Conservation (phyloP, 2,888 invertebrate species). For the Xanthorhoe designata region DNA sequence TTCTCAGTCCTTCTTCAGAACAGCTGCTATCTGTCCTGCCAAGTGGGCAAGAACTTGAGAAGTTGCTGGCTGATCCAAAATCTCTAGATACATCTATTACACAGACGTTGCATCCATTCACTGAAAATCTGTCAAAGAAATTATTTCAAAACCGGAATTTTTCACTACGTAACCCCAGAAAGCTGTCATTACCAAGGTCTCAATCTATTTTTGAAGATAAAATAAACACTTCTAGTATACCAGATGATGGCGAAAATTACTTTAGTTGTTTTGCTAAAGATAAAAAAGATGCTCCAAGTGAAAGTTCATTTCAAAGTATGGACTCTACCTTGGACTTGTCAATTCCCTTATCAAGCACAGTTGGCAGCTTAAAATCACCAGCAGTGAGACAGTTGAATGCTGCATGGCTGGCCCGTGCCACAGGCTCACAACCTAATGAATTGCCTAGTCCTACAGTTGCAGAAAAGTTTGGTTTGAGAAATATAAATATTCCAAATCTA, state of each 20-base stretch:
- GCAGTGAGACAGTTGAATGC: conserved; percentile 68
- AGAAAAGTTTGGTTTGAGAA: conserved; percentile 71
- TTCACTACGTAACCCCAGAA: conserved; percentile 91
- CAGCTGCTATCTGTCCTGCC: conserved; percentile 62
- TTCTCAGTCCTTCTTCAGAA: conserved; percentile 53
- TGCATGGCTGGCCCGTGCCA: conserved; percentile 78
- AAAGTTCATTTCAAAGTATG: conserved; percentile 30
- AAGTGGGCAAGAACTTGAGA: conserved; percentile 70
- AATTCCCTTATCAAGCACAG: conserved; percentile 31
- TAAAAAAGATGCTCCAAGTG: conserved; percentile 18
- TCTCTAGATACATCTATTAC: conserved; percentile 49
- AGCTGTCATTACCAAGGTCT: conserved; percentile 70
- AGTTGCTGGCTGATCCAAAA: conserved; percentile 76
- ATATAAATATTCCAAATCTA: conserved; percentile 50
- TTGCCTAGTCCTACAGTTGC: conserved; percentile 32
- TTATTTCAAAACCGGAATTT: conserved; percentile 89
- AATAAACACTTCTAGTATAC: conserved; percentile 34
- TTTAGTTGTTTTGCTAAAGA: conserved; percentile 33
- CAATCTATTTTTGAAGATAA: conserved; percentile 48
- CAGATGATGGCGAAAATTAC: conserved; percentile 39
- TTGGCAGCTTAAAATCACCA: conserved; percentile 37
- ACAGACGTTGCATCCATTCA: conserved; percentile 62
- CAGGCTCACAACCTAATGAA: conserved; percentile 65
- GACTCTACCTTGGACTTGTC: conserved; percentile 26
- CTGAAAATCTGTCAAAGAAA: conserved; percentile 87